Evolutionary conservation across 2,113 vertebrate genomes (phyloP).

Genomic region (Antigone vipio): DNA sequence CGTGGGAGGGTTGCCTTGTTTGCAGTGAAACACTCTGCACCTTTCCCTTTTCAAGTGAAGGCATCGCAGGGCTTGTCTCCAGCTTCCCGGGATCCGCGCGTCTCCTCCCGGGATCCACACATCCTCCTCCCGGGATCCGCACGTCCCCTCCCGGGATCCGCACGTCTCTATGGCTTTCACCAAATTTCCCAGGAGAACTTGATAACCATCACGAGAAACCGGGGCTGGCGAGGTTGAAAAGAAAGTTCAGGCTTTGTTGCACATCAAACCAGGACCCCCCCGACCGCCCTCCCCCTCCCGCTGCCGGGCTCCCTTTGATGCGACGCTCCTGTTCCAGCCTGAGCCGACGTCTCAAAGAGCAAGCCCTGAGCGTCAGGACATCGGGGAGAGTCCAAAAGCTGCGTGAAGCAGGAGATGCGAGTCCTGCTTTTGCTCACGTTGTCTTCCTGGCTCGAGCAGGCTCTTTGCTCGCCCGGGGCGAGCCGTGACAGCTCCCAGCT

Average conservation of each 20-base stretch:
- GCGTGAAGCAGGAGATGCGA: accelerated
- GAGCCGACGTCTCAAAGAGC: not conserved
- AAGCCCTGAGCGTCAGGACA: not conserved
- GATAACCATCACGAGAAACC: not conserved
- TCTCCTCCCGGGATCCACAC: not conserved
- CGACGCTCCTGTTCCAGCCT: not conserved
- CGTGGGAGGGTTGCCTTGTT: slow-evolving; percentile 72
- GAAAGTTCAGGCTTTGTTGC: not conserved
- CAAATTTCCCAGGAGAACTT: accelerated
- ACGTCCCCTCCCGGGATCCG: not conserved
- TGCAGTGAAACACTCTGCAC: slow-evolving; percentile 61
- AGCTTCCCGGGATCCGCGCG: not conserved
- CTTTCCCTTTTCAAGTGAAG: slow-evolving; percentile 52
- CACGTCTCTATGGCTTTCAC: not conserved
- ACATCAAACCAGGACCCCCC: not conserved
- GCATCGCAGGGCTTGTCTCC: not conserved
- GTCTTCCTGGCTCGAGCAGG: not conserved
- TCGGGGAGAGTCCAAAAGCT: not conserved
- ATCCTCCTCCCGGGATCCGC: not conserved
- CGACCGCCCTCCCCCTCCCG: not conserved
- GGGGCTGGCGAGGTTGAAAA: not conserved
- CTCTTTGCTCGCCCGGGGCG: not conserved
- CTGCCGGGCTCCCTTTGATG: not conserved
- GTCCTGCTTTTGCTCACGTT: not conserved
- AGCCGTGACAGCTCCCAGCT: accelerated